Evolutionary conservation across 2,113 vertebrate species (phyloP), one percentile per base, ranked within the genome.

Genomic region (Thalassarche chlororhynchos): DNA sequence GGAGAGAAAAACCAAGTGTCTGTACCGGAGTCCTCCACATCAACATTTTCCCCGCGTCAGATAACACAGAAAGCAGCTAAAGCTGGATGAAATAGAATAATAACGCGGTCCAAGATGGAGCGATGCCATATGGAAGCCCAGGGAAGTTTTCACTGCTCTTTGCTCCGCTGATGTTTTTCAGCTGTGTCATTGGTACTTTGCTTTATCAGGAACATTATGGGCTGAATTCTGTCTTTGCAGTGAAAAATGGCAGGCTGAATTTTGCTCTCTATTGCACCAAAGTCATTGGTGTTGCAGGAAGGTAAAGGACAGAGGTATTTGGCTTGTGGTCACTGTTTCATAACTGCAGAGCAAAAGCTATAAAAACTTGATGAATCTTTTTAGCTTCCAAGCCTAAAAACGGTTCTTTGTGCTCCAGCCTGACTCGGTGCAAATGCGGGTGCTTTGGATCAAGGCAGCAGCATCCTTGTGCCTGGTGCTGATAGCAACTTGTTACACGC

Each of bases 81-180:
- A 79, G 92, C 90, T 46, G 94, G 92, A 57, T 87, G 92, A 71
- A 87, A 86, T 76, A 44, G 11, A 38, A 54, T 12, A 31, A 68
- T 2, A 25, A 12, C 1, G 5, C 0, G 2, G 14, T 38, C 97
- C 97, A 93, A 69, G 65, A 82, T 97, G 95, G 96, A 95, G 89
- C n/a, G 0, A 1, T 96, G 97, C 94, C 96, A 96, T 79, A 84
- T 95, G 95, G 95, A 96, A 96, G 80, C 90, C 94, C 92, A n/a
- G 92, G 96, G 92, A 96, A 94, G 90, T 92, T 89, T 92, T 89
- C 87, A 19, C 66, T n/a, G 95, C 87, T 96, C 93, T 96, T 82
- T 87, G 95, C 96, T 89, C 94, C 20, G 14, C 89, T 82, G 84
- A 89, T 96, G 95, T 62, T 96, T 97, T 96, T 96, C 95, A 96